These are phyloP conservation scores for Aspiorhynchus laticeps DNA, from an alignment of 2,113 vertebrate genomes.

Conservation along the genomic window DNA sequence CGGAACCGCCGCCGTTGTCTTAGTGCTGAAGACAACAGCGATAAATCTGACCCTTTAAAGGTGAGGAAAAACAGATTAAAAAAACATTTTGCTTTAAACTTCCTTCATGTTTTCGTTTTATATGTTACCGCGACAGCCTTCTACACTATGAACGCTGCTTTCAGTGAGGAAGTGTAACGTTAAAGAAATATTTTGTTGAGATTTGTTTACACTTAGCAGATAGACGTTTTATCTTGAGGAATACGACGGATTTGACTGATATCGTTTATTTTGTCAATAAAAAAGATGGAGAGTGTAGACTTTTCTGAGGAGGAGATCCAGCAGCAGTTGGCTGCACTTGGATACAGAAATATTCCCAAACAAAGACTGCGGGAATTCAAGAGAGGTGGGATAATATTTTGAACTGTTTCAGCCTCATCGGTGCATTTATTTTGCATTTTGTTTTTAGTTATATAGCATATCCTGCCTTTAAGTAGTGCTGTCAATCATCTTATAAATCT, in stretches of 20 bases:
- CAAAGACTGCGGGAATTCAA: slow-evolving; percentile 75
- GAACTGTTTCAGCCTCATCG: background rate
- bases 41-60: background rate
- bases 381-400: slow-evolving; percentile 63
- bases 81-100: background rate
- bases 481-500: background rate
- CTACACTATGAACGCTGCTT: background rate
- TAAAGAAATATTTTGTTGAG: background rate
- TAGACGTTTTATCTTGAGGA: background rate
- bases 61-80: background rate
- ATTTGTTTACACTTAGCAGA: background rate
- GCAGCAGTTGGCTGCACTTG: slow-evolving; percentile 70
- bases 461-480: background rate
- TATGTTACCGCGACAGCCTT: background rate
- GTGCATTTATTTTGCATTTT: background rate
- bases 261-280: background rate
- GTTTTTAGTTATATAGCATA: background rate
- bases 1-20: slow-evolving; percentile 65
- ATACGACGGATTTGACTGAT: background rate
- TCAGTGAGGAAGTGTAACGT: too few relatives aligned
- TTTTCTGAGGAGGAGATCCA: slow-evolving; percentile 77
- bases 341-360: slow-evolving; percentile 73
- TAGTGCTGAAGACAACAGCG: slow-evolving; percentile 36
- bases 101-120: background rate
- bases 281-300: slow-evolving; percentile 70